These are phyloP conservation scores for Zosterops pallidus DNA, from an alignment of 2,113 vertebrate species.

Conservation along the genomic window DNA sequence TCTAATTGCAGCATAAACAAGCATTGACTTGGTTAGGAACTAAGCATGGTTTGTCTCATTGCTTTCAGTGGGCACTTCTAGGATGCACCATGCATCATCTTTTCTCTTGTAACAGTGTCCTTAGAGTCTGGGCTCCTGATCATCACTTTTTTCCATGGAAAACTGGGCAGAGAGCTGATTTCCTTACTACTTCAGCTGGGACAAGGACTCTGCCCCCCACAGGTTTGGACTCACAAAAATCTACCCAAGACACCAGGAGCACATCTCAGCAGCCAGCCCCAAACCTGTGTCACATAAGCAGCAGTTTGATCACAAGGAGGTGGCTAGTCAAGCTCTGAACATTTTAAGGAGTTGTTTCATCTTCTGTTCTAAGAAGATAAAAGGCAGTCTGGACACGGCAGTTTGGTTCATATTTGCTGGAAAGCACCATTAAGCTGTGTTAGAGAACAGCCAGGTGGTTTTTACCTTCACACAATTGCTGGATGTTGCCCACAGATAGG, in stretches of 20 bases:
- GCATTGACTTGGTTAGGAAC: constrained; percentile 2
- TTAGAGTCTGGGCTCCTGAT: neutral
- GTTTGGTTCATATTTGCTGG: neutral
- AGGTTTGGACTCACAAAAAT: neutral
- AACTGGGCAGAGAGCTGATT: neutral
- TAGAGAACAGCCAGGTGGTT: neutral
- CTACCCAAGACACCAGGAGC: neutral
- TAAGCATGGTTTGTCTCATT: neutral
- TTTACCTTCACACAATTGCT: neutral
- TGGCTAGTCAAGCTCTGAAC: neutral
- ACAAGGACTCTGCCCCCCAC: neutral
- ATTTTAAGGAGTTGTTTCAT: neutral
- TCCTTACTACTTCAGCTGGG: neutral
- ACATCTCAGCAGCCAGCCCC: neutral
- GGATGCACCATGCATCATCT: neutral
- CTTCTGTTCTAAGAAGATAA: neutral
- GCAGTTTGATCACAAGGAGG: neutral
- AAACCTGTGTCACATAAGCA: neutral
- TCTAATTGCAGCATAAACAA: constrained; percentile 20
- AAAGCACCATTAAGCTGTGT: neutral
- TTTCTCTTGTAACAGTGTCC: neutral
- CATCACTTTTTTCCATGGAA: neutral
- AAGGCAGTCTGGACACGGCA: neutral
- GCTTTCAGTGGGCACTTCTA: neutral
- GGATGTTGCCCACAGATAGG: accelerated